Evolutionary conservation across 2,113 vertebrate species (phyloP).

Genomic region (Castor canadensis): DNA sequence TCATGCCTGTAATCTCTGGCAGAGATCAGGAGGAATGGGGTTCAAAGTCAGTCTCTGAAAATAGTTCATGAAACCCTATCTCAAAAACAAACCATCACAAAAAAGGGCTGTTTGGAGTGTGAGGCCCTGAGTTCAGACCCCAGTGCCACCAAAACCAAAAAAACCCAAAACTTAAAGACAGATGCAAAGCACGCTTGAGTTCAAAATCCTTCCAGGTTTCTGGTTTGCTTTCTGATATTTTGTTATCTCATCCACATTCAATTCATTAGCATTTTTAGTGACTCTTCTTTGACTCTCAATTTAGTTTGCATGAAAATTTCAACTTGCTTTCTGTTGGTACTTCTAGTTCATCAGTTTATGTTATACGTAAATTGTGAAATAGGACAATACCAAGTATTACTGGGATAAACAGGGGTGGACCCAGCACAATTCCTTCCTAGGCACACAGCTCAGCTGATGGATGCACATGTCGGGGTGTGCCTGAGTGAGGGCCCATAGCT

Average conservation of each 20-base stretch:
- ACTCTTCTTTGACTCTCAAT: not conserved
- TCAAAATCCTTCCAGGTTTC: constrained; percentile 25
- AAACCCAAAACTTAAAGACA: constrained; percentile 17
- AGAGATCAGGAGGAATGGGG: too few relatives aligned
- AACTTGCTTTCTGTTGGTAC: not conserved
- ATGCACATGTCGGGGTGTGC: not conserved
- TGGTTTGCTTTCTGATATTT: constrained; percentile 22
- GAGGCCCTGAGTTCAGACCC: too few relatives aligned
- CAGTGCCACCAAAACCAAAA: too few relatives aligned
- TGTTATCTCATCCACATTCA: not conserved
- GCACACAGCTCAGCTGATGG: not conserved
- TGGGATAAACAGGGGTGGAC: not conserved
- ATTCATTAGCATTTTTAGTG: not conserved
- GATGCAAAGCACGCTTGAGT: not conserved
- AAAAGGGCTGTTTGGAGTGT: too few relatives aligned
- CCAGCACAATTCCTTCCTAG: not conserved
- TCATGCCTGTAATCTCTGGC: too few relatives aligned
- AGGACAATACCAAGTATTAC: not conserved
- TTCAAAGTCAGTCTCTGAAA: too few relatives aligned
- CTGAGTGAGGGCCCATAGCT: not conserved
- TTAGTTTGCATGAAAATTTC: constrained; percentile 25
- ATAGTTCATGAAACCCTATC: too few relatives aligned
- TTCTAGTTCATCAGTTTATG: not conserved
- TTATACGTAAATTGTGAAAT: not conserved
- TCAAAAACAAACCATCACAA: too few relatives aligned